Percentiles rank a stretch among this genome's conserved stretches.
Conservation (phyloP, 1,140 invertebrate genomes). For the Acromyrmex echinatior region DNA sequence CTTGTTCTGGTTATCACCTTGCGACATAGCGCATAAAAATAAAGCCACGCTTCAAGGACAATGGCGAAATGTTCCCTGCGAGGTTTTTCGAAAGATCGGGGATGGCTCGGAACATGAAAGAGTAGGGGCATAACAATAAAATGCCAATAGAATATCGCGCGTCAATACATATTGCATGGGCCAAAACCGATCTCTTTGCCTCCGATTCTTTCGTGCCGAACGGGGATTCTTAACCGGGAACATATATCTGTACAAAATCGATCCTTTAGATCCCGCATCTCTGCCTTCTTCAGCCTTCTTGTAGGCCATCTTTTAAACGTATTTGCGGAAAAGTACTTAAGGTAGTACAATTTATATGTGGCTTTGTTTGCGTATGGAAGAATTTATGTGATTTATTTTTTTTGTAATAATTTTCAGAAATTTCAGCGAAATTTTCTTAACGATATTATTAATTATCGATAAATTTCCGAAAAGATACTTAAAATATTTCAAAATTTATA, state of each 20-base stretch:
- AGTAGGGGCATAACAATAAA: constrained; percentile 65
- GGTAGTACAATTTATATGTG: not conserved
- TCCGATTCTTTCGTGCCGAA: not conserved
- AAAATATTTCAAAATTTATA: not conserved
- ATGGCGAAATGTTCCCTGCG: constrained; percentile 43
- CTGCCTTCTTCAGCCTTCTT: not conserved
- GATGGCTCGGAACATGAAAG: not conserved
- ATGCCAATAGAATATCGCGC: constrained; percentile 74
- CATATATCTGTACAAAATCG: not conserved
- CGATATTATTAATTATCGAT: not conserved
- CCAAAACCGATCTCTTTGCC: constrained; percentile 19
- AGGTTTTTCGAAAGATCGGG: constrained; percentile 28
- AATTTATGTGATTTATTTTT: not conserved
- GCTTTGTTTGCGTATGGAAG: not conserved
- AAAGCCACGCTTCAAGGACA: constrained; percentile 51
- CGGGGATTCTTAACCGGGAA: not conserved
- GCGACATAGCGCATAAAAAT: constrained; percentile 45
- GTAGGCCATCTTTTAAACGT: not conserved
- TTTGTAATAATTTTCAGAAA: not conserved
- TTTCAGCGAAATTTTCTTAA: not conserved
- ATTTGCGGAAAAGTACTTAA: not conserved
- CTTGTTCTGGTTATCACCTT: constrained; percentile 28
- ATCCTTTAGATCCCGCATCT: not conserved
- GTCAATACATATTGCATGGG: constrained; percentile 71
- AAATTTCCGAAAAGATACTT: not conserved